A percentile compares a stretch with the other conserved stretches of the same genome.
phyloP scores from a whole-genome alignment of 92 coral and sea anemone species.

The Zoanthus gigantus region DNA sequence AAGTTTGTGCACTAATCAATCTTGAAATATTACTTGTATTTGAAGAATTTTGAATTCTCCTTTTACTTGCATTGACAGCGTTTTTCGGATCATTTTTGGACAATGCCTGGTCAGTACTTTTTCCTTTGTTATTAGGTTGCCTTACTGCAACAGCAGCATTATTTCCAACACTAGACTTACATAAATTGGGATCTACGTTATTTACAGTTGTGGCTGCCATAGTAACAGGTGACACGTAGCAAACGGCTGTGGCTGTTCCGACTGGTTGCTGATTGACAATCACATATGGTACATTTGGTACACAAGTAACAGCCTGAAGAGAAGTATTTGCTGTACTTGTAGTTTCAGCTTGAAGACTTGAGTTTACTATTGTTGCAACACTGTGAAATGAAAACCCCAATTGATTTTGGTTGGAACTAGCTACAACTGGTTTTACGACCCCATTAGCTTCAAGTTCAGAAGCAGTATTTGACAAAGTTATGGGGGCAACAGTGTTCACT shows the following conservation, averaged over 20 bases:
- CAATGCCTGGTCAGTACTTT: slow-evolving; percentile 4
- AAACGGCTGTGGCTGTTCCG: slow-evolving; percentile 34
- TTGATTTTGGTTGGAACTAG: slow-evolving; percentile 9
- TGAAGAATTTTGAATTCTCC: slow-evolving; percentile 20
- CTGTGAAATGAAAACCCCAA: slow-evolving; percentile 47
- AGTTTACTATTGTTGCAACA: slow-evolving; percentile 41
- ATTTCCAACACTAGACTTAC: neutral
- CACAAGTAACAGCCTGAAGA: slow-evolving; percentile 21
- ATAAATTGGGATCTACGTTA: neutral
- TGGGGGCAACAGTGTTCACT: neutral
- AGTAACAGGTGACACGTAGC: slow-evolving; percentile 47
- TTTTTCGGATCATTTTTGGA: slow-evolving; percentile 30
- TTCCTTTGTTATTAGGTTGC: neutral
- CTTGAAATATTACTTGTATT: neutral
- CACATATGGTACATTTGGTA: slow-evolving; percentile 41
- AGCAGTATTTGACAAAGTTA: slow-evolving; percentile 11
- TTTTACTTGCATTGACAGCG: neutral
- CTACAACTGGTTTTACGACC: neutral
- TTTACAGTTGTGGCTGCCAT: slow-evolving; percentile 32
- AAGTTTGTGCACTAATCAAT: neutral
- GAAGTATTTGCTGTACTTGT: slow-evolving; percentile 1
- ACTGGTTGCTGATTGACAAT: slow-evolving; percentile 37
- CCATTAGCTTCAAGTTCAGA: slow-evolving; percentile 7
- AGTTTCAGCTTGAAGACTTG: slow-evolving; percentile 13
- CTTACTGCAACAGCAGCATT: slow-evolving; percentile 32